Evolutionary conservation across 2,797 vertebrate species (phyloP), one percentile per base, ranked within the genome.

Genomic region (Megalops cyprinoides): DNA sequence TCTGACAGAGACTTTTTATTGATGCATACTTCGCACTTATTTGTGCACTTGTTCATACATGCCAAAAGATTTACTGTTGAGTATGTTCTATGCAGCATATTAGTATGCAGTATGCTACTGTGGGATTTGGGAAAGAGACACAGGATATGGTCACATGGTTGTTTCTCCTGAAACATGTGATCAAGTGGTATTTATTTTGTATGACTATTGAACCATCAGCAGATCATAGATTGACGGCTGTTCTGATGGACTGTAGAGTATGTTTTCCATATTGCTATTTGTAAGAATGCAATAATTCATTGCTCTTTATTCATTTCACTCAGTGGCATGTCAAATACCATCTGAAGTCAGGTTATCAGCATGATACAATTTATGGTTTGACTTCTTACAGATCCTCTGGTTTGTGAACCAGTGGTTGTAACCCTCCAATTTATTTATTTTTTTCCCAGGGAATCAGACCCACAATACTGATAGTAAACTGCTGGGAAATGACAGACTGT

Each of bases 241-340:
- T 8, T 71, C 44, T 71, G 67, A 71, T 44, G 67, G 37, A 71
- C 44, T 44, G 67, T 42, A 39, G 37, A 42, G 10, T 71, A 39
- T 42, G 65, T 71, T 71, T 44, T 69, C 39, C 67, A 42, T 71
- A 71, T 44, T 71, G 5, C 39, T 6, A 44, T 39, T 20, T n/a
- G 31, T 37, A 71, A 71, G 44, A 71, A 71, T 42, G 20, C 37
- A 71, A 23, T 42, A 28, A 8, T 71, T 71, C n/a, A 71, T 71
- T 4, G 71, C 67, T n/a, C 44, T 71, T 44, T 42, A 71, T 71
- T 71, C 37, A 71, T 71, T 71, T 71, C n/a, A 71, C 44, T 42
- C 67, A 71, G 67, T 7, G 15, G n/a, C 34, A 71, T 42, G 67
- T 44, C 20, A 23, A n/a, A 71, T 71, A 23, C 67, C 42, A 15